A percentile compares a stretch with the other conserved stretches of the same genome.
Evolutionary conservation across 2,113 vertebrate genomes (phyloP).

Genomic region (Corynorhinus townsendii): DNA sequence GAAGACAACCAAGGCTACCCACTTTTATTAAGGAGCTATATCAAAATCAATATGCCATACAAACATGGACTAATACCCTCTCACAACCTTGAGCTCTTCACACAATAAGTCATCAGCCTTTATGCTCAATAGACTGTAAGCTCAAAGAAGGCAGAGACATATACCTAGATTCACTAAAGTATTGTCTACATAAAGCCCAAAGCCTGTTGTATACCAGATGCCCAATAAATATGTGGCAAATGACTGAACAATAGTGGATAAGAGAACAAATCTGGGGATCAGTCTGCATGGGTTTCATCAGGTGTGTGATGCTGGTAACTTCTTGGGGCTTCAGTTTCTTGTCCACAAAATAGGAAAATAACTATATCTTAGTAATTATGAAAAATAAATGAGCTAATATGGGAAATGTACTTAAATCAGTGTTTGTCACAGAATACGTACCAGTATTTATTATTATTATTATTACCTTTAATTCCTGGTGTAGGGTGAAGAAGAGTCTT

Average conservation of each 20-base stretch:
- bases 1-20: not conserved
- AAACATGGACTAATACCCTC: not conserved
- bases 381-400: conserved; percentile 10
- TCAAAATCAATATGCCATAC: not conserved
- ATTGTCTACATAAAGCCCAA: not conserved
- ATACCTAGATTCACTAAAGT: not conserved
- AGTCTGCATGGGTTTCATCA: not conserved
- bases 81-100: not conserved
- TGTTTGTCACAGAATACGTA: not conserved
- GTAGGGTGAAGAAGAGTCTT: not conserved
- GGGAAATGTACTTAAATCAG: not conserved
- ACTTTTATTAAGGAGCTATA: not conserved
- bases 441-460: not conserved
- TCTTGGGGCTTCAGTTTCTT: not conserved
- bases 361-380: not conserved
- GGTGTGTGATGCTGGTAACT: not conserved
- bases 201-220: not conserved
- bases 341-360: not conserved
- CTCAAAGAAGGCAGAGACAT: not conserved
- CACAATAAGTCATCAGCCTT: not conserved
- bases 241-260: not conserved
- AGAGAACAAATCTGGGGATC: not conserved
- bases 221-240: not conserved
- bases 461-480: not conserved
- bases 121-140: not conserved